Conservation (phyloP, 2,113 vertebrate genomes). For the Sitta europaea region DNA sequence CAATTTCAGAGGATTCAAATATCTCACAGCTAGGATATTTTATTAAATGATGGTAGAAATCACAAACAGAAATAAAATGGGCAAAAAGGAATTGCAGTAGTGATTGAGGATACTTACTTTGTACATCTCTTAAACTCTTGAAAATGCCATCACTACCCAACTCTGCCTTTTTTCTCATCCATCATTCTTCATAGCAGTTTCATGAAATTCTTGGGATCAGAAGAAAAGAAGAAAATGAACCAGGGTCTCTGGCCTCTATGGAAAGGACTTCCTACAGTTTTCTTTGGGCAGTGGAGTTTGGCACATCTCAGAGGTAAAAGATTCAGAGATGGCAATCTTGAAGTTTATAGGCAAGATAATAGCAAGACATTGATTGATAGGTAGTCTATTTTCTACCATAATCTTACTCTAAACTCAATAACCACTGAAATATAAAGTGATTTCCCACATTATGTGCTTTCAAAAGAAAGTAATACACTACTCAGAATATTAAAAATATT, state of each 20-base stretch:
- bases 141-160: not conserved
- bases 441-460: not conserved
- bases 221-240: not conserved
- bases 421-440: not conserved
- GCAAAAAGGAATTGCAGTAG: not conserved
- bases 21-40: not conserved
- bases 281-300: not conserved
- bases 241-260: not conserved
- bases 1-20: not conserved
- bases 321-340: not conserved
- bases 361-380: not conserved
- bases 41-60: not conserved
- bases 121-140: not conserved
- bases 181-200: not conserved
- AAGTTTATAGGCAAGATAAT: not conserved
- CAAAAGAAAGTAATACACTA: not conserved
- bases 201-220: not conserved
- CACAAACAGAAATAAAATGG: not conserved
- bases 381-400: not conserved
- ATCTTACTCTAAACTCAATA: not conserved
- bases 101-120: not conserved
- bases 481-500: not conserved
- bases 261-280: not conserved
- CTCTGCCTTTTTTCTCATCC: not conserved
- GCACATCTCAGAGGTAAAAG: not conserved